These are phyloP conservation scores for Pelecanus crispus DNA, from an alignment of 2,113 vertebrate genomes.

Conservation along the genomic window DNA sequence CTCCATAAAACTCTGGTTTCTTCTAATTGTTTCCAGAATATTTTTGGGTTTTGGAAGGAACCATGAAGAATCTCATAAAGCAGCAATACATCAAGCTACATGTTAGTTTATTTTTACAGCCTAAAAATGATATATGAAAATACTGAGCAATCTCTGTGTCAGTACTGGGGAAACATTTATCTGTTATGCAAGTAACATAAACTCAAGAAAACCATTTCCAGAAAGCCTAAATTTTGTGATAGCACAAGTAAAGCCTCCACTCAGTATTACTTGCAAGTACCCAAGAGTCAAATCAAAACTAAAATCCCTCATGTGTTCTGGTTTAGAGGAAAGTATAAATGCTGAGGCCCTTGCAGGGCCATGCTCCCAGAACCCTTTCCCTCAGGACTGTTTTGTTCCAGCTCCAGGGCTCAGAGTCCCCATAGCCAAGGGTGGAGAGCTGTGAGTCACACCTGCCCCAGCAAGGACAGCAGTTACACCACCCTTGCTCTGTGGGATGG, in stretches of 20 bases:
- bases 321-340: neutral
- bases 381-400: neutral
- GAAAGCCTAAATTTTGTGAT: neutral
- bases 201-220: neutral
- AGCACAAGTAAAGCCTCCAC: neutral
- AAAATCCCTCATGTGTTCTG: neutral
- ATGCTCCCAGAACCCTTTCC: neutral
- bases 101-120: neutral
- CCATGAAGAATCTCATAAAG: neutral
- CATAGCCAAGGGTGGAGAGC: neutral
- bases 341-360: neutral
- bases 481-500: neutral
- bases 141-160: neutral
- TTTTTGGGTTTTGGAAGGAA: neutral
- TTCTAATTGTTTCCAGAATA: neutral
- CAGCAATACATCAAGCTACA: neutral
- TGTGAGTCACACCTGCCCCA: neutral
- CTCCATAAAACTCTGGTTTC: neutral
- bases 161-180: neutral
- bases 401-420: fast-evolving
- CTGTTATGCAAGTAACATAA: neutral
- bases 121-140: neutral
- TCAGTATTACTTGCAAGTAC: neutral
- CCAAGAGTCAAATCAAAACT: neutral
- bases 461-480: neutral